Percentiles rank a stretch among this genome's conserved stretches.
Evolutionary conservation across 2,797 vertebrate species (phyloP).

Genomic region (Huso huso): DNA sequence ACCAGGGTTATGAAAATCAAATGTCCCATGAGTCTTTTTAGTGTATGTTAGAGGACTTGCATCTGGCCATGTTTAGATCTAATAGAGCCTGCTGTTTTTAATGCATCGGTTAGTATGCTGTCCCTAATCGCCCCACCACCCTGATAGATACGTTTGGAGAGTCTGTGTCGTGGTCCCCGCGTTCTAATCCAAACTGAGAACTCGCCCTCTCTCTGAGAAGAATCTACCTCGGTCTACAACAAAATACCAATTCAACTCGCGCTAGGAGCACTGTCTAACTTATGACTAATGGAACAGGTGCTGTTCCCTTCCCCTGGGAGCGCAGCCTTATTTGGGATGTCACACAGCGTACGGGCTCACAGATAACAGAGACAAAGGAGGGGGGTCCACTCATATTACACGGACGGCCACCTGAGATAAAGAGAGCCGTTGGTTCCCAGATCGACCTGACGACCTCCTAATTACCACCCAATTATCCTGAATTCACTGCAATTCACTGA

Average conservation of each 20-base stretch:
- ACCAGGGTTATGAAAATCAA: too few relatives aligned
- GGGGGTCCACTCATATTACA: slow-evolving; percentile 58
- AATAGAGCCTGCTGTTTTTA: too few relatives aligned
- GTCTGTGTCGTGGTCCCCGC: slow-evolving; percentile 14
- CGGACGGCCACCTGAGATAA: slow-evolving; percentile 72
- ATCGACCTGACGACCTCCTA: slow-evolving; percentile 77
- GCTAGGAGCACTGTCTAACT: slow-evolving; percentile 20
- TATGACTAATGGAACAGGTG: slow-evolving; percentile 32
- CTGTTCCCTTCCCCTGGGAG: slow-evolving; percentile 25
- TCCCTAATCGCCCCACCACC: too few relatives aligned
- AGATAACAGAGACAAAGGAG: slow-evolving; percentile 51
- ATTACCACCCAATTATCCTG: slow-evolving; percentile 82
- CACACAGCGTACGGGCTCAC: slow-evolving; percentile 27
- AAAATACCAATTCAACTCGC: slow-evolving; percentile 13
- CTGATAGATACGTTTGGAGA: neutral
- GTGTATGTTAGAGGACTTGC: too few relatives aligned
- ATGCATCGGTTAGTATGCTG: too few relatives aligned
- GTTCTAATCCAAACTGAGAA: slow-evolving; percentile 9
- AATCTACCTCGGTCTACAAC: slow-evolving; percentile 13
- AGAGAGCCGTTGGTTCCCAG: slow-evolving; percentile 70
- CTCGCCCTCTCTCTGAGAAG: slow-evolving; percentile 9
- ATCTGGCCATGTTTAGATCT: too few relatives aligned
- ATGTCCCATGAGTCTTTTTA: too few relatives aligned
- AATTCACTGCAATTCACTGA: slow-evolving; percentile 56
- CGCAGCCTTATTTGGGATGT: slow-evolving; percentile 38